Evolutionary conservation across 2,888 invertebrate species (phyloP).

Genomic region (Hemaris fuciformis): DNA sequence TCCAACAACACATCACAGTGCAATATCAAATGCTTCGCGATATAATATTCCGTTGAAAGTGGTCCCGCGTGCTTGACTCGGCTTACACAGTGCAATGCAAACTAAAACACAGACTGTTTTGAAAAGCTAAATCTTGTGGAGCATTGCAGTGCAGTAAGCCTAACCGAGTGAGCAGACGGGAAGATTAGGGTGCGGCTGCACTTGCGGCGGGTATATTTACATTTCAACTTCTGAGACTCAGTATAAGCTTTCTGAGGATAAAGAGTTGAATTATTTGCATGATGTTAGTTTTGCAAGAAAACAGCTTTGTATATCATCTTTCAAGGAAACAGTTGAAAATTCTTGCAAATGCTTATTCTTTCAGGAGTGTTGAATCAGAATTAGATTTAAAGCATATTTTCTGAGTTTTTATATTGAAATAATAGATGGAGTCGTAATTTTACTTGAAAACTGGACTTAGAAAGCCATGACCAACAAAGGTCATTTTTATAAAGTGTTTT

Average conservation of each 20-base stretch:
- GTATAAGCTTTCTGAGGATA: background rate
- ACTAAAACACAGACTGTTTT: conserved; percentile 25
- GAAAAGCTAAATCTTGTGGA: conserved; percentile 37
- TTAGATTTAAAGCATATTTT: no score
- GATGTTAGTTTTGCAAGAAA: background rate
- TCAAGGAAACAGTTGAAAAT: no score
- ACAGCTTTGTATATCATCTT: background rate
- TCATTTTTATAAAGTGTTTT: no score
- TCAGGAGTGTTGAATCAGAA: no score
- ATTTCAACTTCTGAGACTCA: background rate
- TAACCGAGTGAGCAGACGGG: conserved; percentile 37
- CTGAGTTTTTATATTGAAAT: no score
- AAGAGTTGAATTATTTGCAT: background rate
- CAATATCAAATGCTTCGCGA: background rate
- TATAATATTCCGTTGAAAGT: background rate
- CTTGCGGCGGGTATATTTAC: conserved; percentile 15
- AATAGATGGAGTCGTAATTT: no score
- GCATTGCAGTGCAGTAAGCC: conserved; percentile 31
- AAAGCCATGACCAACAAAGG: no score
- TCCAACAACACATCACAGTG: background rate
- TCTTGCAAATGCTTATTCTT: no score
- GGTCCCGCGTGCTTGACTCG: conserved; percentile 17
- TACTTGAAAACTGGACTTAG: no score
- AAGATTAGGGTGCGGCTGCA: conserved; percentile 24
- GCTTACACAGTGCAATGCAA: conserved; percentile 23